These are phyloP conservation scores for Scaptomyza cyrtandrae DNA, from an alignment of 2,888 invertebrate species.

Conservation along the genomic window DNA sequence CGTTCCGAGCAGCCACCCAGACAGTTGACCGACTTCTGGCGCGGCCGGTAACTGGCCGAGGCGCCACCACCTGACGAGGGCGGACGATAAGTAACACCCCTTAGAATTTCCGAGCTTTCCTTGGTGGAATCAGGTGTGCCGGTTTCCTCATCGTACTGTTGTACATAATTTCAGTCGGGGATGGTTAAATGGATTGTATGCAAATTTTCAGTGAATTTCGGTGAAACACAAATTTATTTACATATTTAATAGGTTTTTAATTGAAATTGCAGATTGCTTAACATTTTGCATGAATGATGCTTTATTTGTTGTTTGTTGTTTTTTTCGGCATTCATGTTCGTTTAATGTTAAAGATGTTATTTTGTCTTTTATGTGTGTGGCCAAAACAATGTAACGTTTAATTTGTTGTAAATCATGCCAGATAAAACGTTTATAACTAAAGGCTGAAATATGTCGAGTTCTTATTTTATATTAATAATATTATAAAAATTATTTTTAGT, in stretches of 20 bases:
- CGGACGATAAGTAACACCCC: slow-evolving; percentile 88
- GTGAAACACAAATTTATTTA: slow-evolving; percentile 80
- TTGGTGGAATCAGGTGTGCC: slow-evolving; percentile 86
- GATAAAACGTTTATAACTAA: slow-evolving; percentile 39
- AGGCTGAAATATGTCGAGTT: slow-evolving; percentile 41
- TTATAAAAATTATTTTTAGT: background rate
- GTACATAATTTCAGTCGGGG: slow-evolving; percentile 26
- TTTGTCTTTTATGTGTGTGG: slow-evolving; percentile 16
- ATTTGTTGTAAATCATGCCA: slow-evolving; percentile 43
- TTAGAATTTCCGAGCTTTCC: slow-evolving; percentile 85
- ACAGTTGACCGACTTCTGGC: slow-evolving; percentile 87
- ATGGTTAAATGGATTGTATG: slow-evolving; percentile 43
- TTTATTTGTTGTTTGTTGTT: slow-evolving; percentile 25
- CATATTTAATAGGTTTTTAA: slow-evolving; percentile 77
- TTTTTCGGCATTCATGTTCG: slow-evolving; percentile 29
- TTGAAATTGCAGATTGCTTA: slow-evolving; percentile 65
- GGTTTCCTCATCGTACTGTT: slow-evolving; percentile 85
- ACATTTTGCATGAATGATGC: slow-evolving; percentile 32
- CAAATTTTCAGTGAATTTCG: slow-evolving; percentile 71
- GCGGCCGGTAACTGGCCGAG: slow-evolving; percentile 68
- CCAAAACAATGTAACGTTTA: slow-evolving; percentile 53
- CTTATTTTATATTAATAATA: background rate
- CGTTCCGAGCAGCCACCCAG: slow-evolving; percentile 90
- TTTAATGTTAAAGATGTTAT: slow-evolving; percentile 39
- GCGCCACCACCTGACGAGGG: slow-evolving; percentile 72